Percentiles rank a stretch among this genome's conserved stretches.
Evolutionary conservation across 1,140 invertebrate species (phyloP).

Genomic region (Globodera ellingtonae): DNA sequence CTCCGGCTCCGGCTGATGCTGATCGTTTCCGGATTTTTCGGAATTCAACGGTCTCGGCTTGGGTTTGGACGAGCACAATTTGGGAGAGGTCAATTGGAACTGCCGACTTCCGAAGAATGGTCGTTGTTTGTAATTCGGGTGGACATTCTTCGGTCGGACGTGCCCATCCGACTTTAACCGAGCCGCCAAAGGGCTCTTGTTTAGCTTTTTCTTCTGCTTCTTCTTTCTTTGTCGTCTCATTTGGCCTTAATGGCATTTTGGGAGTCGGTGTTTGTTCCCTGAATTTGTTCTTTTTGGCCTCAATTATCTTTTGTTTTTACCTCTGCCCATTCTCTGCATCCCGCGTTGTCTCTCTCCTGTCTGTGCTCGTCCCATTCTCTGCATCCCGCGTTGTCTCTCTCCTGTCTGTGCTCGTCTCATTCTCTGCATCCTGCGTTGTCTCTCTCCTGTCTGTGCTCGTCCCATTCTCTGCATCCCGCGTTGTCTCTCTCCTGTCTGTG

Average conservation of each 20-base stretch:
- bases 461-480: background rate
- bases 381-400: background rate
- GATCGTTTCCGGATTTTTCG: background rate
- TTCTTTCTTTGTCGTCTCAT: background rate
- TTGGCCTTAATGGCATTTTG: background rate
- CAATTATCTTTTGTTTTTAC: background rate
- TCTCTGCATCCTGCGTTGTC: background rate
- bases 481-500: background rate
- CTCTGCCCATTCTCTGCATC: background rate
- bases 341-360: background rate
- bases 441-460: background rate
- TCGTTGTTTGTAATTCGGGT: background rate
- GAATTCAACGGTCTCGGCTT: background rate
- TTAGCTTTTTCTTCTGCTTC: background rate
- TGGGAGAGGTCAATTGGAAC: constrained; percentile 13
- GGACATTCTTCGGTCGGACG: background rate
- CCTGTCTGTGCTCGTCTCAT: background rate
- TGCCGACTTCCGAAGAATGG: too few relatives aligned
- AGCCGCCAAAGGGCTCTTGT: background rate
- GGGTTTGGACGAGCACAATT: constrained; percentile 8
- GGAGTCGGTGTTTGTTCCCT: background rate
- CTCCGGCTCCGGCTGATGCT: background rate
- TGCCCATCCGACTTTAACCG: background rate
- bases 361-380: background rate
- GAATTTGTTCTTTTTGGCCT: background rate